These are phyloP conservation scores for Cydia pomonella DNA, from an alignment of 1,140 invertebrate species.

Conservation along the genomic window DNA sequence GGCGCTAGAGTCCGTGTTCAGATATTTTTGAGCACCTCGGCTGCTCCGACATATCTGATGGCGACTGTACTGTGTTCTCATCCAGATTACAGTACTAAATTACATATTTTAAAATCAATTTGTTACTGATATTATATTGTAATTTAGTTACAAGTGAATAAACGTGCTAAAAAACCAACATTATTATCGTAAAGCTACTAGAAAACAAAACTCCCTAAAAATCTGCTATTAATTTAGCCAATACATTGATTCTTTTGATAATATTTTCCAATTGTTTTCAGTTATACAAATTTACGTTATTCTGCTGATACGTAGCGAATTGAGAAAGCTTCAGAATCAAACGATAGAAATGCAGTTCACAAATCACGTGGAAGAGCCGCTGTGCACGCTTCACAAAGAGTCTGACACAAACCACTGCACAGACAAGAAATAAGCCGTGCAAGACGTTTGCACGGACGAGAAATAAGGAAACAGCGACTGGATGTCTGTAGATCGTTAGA, in stretches of 20 bases:
- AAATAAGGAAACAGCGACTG: background rate
- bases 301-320: slow-evolving; percentile 48
- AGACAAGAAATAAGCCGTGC: background rate
- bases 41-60: too few species aligned
- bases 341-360: background rate
- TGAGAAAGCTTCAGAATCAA: slow-evolving; percentile 44
- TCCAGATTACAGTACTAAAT: too few species aligned
- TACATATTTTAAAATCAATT: too few species aligned
- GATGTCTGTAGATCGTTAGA: too few species aligned
- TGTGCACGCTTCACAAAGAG: background rate
- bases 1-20: too few species aligned
- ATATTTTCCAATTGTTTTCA: background rate
- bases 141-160: too few species aligned
- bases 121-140: too few species aligned
- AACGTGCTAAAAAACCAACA: too few species aligned
- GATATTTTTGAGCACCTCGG: too few species aligned
- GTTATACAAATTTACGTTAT: slow-evolving; percentile 48
- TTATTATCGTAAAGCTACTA: too few species aligned
- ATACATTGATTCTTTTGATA: background rate
- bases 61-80: too few species aligned
- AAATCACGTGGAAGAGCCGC: background rate
- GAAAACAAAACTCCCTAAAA: too few species aligned
- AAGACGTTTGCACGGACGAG: background rate
- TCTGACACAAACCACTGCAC: background rate
- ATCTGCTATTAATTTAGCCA: background rate